Conservation (phyloP, 2,113 vertebrate genomes). For the Azemiops feae region DNA sequence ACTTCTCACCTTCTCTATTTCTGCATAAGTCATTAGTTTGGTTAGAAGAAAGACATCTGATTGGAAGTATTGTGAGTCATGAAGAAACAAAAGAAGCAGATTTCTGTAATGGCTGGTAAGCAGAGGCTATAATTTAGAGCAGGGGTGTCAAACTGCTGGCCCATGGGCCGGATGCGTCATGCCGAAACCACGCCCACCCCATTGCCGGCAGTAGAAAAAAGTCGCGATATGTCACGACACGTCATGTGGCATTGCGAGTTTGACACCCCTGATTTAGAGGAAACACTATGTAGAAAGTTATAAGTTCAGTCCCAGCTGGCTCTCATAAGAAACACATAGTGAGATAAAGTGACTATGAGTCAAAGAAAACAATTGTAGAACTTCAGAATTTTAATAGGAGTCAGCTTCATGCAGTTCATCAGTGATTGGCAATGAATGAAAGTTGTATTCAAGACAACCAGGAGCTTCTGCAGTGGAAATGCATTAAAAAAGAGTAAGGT, state of each 20-base stretch:
- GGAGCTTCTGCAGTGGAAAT: not conserved
- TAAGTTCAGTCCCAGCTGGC: not conserved
- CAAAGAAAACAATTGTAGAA: not conserved
- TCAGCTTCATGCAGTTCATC: not conserved
- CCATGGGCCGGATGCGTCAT: too few relatives aligned
- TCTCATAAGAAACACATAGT: not conserved
- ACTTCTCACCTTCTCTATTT: not conserved
- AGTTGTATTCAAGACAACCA: not conserved
- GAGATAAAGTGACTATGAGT: not conserved
- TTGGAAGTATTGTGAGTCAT: not conserved
- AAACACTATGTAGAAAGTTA: not conserved
- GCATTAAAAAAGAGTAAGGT: not conserved
- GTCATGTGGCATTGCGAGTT: too few relatives aligned
- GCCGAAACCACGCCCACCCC: too few relatives aligned
- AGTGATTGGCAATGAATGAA: not conserved
- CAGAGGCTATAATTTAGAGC: too few relatives aligned
- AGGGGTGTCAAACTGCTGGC: too few relatives aligned
- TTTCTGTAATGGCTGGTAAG: not conserved
- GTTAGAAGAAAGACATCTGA: not conserved
- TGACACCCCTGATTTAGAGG: not conserved
- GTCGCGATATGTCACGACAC: too few relatives aligned
- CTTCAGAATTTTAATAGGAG: not conserved
- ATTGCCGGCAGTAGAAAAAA: too few relatives aligned
- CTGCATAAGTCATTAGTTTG: not conserved
- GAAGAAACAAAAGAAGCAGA: not conserved